Base-by-base conservation (phyloP, 2,888 invertebrate species). In the Xestoiulus laeticollis region DNA sequence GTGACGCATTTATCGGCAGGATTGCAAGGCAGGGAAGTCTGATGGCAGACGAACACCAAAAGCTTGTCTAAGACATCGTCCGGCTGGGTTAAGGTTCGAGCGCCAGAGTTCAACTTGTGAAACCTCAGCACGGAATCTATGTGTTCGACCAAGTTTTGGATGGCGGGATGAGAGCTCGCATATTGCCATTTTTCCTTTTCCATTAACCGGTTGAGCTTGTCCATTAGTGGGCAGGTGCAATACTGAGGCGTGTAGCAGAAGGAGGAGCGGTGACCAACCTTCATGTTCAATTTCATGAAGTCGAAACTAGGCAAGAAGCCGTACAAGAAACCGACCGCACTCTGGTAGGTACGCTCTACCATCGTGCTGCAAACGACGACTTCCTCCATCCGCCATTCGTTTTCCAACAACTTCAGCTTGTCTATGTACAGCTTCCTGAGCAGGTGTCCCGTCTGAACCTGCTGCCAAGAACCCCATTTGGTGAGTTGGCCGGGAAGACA, bases 401-500 rank as follows among this genome's bases (percentile, higher is more conserved):
- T 88, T 89, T 90, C 89, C 86, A 92, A 89, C 44, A 92, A 89
- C 32, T 90, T 89, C 89, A 90, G 90, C 87, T 91, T 89, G 85
- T 91, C 90, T 53, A 91, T 89, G 89, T 93, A 93, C 30, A 91
- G 89, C 38, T 91, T 90, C 82, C 90, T 90, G 68, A 96, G 92
- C 38, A 95, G 92, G 90, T 94, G 93, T 89, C 98, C 98, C 19
- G 96, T 94, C 89, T 95, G 95, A 33, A 98, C 92, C 91, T 97
- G 94, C 92, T 98, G 98, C 53, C 95, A 93, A 1, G 97, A 94
- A 0, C 98, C 98, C 85, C 95, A 93, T 14, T 95, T 92, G 0
- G 98, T 98, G 88, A 99, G 93, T 91, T 97, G 96, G 0, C 97
- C 97, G 19, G 96, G 93, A n/a, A 95, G 94, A 91, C 98, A 98